phyloP scores from a whole-genome alignment of 2,888 invertebrate species.

The Synergus itoensis region DNA sequence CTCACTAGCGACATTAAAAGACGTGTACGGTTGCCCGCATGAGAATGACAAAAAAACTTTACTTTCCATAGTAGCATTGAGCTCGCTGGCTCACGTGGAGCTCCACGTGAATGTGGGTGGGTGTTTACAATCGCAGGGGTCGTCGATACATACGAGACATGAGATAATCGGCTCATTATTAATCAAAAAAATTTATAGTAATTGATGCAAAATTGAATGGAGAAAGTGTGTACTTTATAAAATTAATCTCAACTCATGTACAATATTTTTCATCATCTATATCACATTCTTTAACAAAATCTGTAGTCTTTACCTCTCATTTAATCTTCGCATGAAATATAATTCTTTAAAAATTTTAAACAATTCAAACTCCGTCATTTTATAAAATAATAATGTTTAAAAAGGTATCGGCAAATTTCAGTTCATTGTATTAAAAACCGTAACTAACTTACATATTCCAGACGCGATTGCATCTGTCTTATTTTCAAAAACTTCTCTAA shows the following conservation, averaged over 20 bases:
- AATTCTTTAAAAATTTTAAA: too few species aligned
- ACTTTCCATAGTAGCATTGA: constrained; percentile 67
- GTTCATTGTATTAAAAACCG: too few species aligned
- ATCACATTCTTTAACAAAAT: background rate
- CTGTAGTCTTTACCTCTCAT: too few species aligned
- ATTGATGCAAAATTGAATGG: constrained; percentile 19
- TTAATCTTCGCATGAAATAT: too few species aligned
- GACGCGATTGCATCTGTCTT: too few species aligned
- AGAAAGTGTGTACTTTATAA: constrained; percentile 14
- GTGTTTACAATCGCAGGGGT: constrained; percentile 45
- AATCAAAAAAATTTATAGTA: constrained; percentile 27
- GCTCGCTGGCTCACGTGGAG: constrained; percentile 71
- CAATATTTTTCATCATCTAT: background rate
- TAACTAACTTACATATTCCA: too few species aligned
- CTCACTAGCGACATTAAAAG: constrained; percentile 15
- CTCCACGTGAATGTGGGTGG: constrained; percentile 75
- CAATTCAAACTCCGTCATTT: too few species aligned
- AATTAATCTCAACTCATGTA: constrained; percentile 2
- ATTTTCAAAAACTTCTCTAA: background rate
- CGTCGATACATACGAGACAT: constrained; percentile 15
- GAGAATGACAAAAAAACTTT: constrained; percentile 58
- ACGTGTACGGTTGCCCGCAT: constrained; percentile 23
- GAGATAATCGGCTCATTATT: constrained; percentile 31
- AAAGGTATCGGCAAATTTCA: too few species aligned
- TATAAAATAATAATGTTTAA: too few species aligned